phyloP scores from a whole-genome alignment of 1,140 invertebrate genomes.

The Laodelphax striatellus region DNA sequence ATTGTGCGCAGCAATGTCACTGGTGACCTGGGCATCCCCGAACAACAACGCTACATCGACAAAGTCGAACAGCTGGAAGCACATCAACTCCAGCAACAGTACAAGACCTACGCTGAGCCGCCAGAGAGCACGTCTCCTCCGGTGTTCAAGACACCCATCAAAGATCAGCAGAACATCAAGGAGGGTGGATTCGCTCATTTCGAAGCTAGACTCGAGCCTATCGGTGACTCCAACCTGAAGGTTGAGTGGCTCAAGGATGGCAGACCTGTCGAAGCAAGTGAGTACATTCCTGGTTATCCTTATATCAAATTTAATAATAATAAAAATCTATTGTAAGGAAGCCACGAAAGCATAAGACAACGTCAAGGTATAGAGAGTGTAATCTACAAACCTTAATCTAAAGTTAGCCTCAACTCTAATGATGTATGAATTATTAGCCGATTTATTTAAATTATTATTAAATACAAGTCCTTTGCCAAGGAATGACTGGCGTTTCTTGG shows the following conservation, averaged over 20 bases:
- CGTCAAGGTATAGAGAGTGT: no score
- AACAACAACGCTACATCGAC: slow-evolving; percentile 87
- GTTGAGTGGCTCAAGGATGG: slow-evolving; percentile 96
- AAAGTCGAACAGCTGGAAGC: slow-evolving; percentile 87
- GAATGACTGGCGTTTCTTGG: no score
- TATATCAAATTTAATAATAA: no score
- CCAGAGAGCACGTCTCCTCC: slow-evolving; percentile 68
- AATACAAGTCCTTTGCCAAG: no score
- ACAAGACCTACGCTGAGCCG: slow-evolving; percentile 61
- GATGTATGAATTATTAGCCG: no score
- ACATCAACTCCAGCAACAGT: slow-evolving; percentile 62
- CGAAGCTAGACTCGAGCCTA: slow-evolving; percentile 85
- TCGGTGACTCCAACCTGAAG: slow-evolving; percentile 80
- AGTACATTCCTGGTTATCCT: no score
- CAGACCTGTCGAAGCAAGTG: slow-evolving; percentile 75
- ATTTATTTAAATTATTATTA: no score
- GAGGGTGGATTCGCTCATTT: slow-evolving; percentile 94
- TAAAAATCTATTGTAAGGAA: no score
- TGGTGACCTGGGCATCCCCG: slow-evolving; percentile 75
- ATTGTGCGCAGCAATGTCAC: slow-evolving; percentile 63
- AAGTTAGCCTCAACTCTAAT: no score
- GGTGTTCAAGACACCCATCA: slow-evolving; percentile 85
- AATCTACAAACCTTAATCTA: no score
- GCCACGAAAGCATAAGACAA: no score
- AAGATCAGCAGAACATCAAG: slow-evolving; percentile 74